Conservation (phyloP, 2,888 invertebrate genomes). For the Nymphalis c-album region DNA sequence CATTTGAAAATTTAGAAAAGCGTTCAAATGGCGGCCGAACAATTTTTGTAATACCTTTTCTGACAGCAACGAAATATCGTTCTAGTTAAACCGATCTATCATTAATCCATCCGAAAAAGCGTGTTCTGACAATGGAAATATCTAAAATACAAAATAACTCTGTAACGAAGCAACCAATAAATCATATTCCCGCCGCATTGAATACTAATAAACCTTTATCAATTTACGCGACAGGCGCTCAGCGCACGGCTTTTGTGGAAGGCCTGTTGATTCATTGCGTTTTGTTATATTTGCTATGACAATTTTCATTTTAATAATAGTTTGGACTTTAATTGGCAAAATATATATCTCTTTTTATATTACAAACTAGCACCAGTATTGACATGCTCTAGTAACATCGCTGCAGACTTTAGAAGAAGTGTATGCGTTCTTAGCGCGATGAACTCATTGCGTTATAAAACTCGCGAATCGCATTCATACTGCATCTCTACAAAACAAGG, state of each 20-base stretch:
- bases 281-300: conserved; percentile 11
- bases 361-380: no score
- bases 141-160: conserved; percentile 7
- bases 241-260: conserved; percentile 12
- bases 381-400: no score
- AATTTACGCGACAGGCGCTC: conserved; percentile 39
- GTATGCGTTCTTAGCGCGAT: no score
- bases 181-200: conserved; percentile 33
- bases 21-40: no score
- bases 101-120: neutral
- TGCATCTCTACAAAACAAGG: no score
- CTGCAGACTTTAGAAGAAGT: no score
- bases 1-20: no score
- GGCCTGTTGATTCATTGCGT: conserved; percentile 23
- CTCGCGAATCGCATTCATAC: no score
- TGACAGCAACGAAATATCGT: neutral
- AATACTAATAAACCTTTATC: conserved; percentile 44
- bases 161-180: conserved; percentile 14
- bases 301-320: neutral
- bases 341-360: no score
- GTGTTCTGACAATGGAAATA: neutral
- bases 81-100: neutral
- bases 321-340: neutral
- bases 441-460: no score
- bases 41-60: no score